A percentile compares a stretch with the other conserved stretches of the same genome.
phyloP scores from a whole-genome alignment of 2,797 vertebrate species.

The Anabacerthia variegaticeps region DNA sequence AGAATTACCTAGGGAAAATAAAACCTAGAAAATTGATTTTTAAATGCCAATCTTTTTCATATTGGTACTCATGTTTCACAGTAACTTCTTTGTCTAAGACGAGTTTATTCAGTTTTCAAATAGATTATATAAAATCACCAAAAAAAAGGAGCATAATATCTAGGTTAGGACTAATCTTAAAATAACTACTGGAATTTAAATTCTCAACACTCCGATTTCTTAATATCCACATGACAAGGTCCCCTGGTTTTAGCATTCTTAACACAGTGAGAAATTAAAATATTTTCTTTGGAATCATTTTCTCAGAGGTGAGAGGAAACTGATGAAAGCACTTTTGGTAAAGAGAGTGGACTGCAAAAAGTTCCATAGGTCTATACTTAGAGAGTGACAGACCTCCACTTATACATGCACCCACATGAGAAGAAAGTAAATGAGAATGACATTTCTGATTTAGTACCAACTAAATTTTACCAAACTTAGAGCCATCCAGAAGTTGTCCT shows the following conservation, averaged over 20 bases:
- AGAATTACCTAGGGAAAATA: background rate
- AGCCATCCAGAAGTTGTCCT: background rate
- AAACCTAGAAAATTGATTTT: background rate
- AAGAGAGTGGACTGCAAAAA: background rate
- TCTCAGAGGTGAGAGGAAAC: background rate
- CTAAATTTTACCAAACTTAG: background rate
- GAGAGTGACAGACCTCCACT: background rate
- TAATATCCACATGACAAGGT: background rate
- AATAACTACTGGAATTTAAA: background rate
- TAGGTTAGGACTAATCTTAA: background rate
- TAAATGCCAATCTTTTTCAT: background rate
- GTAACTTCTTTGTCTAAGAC: background rate
- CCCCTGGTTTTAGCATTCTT: background rate
- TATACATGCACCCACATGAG: accelerated
- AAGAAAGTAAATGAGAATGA: background rate
- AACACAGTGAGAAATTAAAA: background rate
- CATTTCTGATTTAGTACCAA: background rate
- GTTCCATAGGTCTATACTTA: accelerated
- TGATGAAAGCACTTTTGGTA: background rate
- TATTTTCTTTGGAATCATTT: background rate
- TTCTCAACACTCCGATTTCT: background rate
- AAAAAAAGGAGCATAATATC: background rate
- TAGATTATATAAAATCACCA: background rate
- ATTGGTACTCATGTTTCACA: background rate
- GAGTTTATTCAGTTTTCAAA: background rate